Base-by-base conservation (phyloP, 2,797 vertebrate species). In the Oreochromis mossambicus region DNA sequence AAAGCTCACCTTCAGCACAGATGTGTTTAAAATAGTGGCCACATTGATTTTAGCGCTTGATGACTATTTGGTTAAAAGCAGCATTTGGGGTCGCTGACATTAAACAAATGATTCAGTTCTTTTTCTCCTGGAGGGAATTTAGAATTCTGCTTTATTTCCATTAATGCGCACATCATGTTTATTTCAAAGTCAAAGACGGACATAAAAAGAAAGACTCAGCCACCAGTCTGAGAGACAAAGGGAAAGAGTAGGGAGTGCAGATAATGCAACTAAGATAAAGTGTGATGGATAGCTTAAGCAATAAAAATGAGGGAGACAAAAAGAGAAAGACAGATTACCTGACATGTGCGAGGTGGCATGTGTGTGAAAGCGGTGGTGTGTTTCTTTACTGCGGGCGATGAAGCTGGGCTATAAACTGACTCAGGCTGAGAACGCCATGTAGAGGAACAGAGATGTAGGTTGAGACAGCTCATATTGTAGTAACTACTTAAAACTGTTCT, bases 251-350 rank as follows among this genome's bases (percentile, higher is more conserved):
- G 84, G 51, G 75, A n/a, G 79, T 52, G 13, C 68, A 83, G 88
- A 83, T 86, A 92, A 92, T 63, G 86, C 83, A 88, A 61, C 78
- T 55, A 11, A 92, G 92, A 93, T 89, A 87, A 92, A 79, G 81
- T 10, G 89, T 93, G 91, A 95, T 88, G 91, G 92, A 94, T 91
- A 76, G 92, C 85, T 91, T 91, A 92, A 85, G 90, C 78, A 88
- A 87, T 52, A 87, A 87, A 89, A 91, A 89, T 81, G 78, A 90
- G 85, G 54, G 79, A 87, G 83, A 82, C 84, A 87, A 93, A 90
- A 91, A 58, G 79, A 68, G 77, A 94, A 89, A 95, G 94, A 95
- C 90, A 82, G 92, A 97, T 97, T 97, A 97, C 96, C 96, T 97
- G 95, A 86, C 91, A 88, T 75, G 94, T 91, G 87, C 81, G 93